Percentiles rank a stretch among this genome's conserved stretches.
These are phyloP conservation scores for Trachymyrmex septentrionalis DNA, from an alignment of 1,140 invertebrate species.

Conservation along the genomic window DNA sequence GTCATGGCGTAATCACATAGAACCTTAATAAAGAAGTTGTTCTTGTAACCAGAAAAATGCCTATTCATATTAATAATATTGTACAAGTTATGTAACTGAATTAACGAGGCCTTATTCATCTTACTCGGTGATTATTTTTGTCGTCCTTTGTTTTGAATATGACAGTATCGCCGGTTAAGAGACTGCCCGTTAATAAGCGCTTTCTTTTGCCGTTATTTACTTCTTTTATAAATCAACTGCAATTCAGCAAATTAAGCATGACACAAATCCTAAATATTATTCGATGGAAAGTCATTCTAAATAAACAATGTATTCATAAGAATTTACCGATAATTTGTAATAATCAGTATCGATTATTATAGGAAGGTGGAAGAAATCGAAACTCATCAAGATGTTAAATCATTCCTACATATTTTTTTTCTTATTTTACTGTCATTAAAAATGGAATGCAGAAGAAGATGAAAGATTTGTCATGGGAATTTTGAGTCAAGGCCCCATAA, in stretches of 20 bases:
- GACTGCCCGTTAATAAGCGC: conserved; percentile 41
- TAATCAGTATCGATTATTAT: neutral
- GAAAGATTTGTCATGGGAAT: conserved; percentile 71
- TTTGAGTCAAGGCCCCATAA: conserved; percentile 61
- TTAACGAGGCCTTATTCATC: conserved; percentile 49
- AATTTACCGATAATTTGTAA: neutral
- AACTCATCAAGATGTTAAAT: neutral
- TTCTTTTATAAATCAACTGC: conserved; percentile 35
- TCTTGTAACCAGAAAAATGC: neutral
- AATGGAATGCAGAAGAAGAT: conserved; percentile 17
- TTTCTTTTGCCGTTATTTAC: conserved; percentile 40
- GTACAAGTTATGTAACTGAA: conserved; percentile 35
- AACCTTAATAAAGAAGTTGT: conserved; percentile 26
- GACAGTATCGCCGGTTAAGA: conserved; percentile 17
- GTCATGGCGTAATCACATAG: neutral
- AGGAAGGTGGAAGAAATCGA: neutral
- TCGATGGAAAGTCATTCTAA: neutral
- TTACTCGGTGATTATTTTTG: neutral
- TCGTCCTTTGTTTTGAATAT: conserved; percentile 25
- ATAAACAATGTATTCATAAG: conserved; percentile 15
- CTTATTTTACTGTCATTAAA: neutral
- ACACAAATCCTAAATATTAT: conserved; percentile 39
- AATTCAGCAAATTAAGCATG: conserved; percentile 49
- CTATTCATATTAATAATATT: conserved; percentile 31
- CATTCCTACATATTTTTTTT: neutral